phyloP scores from a whole-genome alignment of 1,140 invertebrate genomes.

The Charaxes varanes region DNA sequence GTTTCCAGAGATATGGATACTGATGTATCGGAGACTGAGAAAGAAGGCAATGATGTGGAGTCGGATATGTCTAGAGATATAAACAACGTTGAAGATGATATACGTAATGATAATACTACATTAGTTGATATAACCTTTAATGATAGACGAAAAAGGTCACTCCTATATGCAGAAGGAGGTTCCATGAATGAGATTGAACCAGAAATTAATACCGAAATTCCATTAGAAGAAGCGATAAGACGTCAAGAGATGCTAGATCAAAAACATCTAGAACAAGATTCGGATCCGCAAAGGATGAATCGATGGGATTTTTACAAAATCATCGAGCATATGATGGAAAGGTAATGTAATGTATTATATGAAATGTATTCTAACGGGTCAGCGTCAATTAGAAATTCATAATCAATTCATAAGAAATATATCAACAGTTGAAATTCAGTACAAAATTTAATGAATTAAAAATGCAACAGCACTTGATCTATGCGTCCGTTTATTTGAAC shows the following conservation, averaged over 20 bases:
- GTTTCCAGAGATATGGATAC: constrained; percentile 54
- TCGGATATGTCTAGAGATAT: constrained; percentile 25
- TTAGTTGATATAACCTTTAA: constrained; percentile 61
- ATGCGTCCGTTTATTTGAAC: no score
- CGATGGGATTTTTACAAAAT: constrained; percentile 80
- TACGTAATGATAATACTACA: constrained; percentile 40
- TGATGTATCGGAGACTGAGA: constrained; percentile 24
- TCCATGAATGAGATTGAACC: constrained; percentile 25
- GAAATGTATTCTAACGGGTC: no score
- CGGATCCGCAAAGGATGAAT: constrained; percentile 61
- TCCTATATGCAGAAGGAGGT: constrained; percentile 57
- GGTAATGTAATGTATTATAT: constrained; percentile 38
- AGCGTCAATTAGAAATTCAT: no score
- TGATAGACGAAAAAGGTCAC: constrained; percentile 44
- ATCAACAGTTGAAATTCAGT: no score
- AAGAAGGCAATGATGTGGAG: constrained; percentile 26
- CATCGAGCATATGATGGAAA: constrained; percentile 72
- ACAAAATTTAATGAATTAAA: no score
- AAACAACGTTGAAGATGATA: constrained; percentile 19
- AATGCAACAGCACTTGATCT: no score
- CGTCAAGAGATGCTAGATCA: constrained; percentile 54
- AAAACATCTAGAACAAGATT: constrained; percentile 39
- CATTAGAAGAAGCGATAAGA: constrained; percentile 55
- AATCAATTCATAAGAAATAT: no score
- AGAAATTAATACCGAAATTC: constrained; percentile 32